Evolutionary conservation across 2,113 vertebrate species (phyloP).

Genomic region (pig (Sus scrofa)): DNA sequence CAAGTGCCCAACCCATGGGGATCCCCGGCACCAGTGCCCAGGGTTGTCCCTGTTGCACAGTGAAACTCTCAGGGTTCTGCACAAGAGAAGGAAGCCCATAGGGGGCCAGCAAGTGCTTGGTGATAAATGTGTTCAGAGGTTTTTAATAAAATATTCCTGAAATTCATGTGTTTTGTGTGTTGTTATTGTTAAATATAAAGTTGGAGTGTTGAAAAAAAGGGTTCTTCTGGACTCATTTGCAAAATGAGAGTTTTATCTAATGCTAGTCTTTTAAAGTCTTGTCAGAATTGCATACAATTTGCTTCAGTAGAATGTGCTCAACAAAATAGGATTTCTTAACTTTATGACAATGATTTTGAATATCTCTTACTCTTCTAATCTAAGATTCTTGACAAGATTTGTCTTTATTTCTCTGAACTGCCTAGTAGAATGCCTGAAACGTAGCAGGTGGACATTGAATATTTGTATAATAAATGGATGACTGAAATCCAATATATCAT

Average conservation of each 20-base stretch:
- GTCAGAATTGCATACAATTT: neutral
- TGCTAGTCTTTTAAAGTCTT: neutral
- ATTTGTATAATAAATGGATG: neutral
- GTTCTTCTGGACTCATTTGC: neutral
- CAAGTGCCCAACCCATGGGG: conserved; percentile 65
- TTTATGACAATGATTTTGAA: neutral
- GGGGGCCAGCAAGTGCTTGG: neutral
- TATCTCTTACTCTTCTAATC: neutral
- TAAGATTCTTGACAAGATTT: neutral
- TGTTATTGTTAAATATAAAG: neutral
- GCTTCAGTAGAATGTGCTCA: neutral
- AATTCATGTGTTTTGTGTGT: neutral
- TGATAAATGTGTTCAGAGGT: neutral
- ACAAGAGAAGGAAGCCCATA: neutral
- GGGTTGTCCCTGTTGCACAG: neutral
- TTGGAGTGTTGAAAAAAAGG: neutral
- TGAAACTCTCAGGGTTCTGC: conserved; percentile 5
- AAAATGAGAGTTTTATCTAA: neutral
- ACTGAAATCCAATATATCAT: neutral
- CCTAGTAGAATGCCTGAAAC: neutral
- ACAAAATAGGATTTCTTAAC: neutral
- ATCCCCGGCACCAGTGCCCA: neutral
- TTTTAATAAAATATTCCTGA: neutral
- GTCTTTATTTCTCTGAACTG: neutral
- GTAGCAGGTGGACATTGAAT: neutral